Percentiles rank a stretch among this genome's conserved stretches.
phyloP scores from a whole-genome alignment of 2,113 vertebrate species.

The Callaeas wilsoni region DNA sequence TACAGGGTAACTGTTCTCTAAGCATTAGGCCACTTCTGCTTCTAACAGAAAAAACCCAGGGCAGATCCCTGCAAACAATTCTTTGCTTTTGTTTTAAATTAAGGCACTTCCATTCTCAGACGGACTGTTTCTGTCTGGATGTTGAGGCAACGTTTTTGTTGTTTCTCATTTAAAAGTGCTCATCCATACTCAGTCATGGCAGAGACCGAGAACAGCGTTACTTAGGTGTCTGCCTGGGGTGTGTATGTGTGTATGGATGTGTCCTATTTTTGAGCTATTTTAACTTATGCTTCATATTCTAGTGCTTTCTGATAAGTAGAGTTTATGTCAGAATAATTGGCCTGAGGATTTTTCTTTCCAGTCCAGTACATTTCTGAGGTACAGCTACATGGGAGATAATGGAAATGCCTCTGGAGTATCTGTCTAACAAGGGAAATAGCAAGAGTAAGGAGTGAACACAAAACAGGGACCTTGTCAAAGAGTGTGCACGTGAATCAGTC shows the following conservation, averaged over 20 bases:
- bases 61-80: background rate
- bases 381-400: conserved; percentile 45
- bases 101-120: background rate
- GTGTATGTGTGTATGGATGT: background rate
- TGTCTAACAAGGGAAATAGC: conserved; percentile 33
- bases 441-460: conserved; percentile 30
- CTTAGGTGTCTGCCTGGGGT: conserved; percentile 1
- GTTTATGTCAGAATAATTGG: conserved; percentile 61
- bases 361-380: conserved; percentile 49
- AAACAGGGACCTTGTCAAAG: conserved; percentile 36
- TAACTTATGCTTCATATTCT: conserved; percentile 44
- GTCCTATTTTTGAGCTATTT: conserved; percentile 50
- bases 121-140: background rate
- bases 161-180: background rate
- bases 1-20: background rate
- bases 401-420: conserved; percentile 42
- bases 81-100: background rate
- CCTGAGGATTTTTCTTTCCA: conserved; percentile 50
- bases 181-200: background rate
- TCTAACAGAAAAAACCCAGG: background rate
- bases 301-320: conserved; percentile 55
- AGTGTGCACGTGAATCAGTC: conserved; percentile 5
- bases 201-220: background rate
- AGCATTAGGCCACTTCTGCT: background rate
- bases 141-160: background rate